A percentile compares a stretch with the other conserved stretches of the same genome.
Conservation (phyloP, 2,888 invertebrate genomes). For the Gasteruption jaculator region DNA sequence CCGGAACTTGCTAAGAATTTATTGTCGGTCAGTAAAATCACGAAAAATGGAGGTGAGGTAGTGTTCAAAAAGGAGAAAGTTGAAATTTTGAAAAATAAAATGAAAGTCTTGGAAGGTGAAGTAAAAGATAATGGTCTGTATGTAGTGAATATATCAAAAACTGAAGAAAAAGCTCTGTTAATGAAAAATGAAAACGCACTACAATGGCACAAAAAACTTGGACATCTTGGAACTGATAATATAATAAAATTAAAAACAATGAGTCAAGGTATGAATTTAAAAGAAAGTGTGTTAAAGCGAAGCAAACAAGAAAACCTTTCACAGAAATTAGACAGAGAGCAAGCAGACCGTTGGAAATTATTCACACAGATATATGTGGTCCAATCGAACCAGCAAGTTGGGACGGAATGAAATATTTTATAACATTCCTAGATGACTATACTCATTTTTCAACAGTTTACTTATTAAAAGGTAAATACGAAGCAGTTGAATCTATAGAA, state of each 20-base stretch:
- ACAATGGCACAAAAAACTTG: conserved; percentile 3
- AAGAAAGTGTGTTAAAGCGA: conserved; percentile 21
- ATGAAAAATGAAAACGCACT: neutral
- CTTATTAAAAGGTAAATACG: conserved; percentile 9
- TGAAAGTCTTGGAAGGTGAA: neutral
- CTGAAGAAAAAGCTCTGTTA: neutral
- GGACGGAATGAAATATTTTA: conserved; percentile 16
- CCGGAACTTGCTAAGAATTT: conserved; percentile 10
- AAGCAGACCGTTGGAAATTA: conserved; percentile 19
- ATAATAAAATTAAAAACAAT: conserved; percentile 1
- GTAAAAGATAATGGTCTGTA: neutral
- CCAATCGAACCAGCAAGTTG: conserved; percentile 26
- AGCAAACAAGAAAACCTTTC: conserved; percentile 17
- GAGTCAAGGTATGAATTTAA: conserved; percentile 4
- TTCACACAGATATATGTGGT: conserved; percentile 29
- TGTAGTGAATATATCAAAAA: neutral
- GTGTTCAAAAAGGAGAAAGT: conserved; percentile 2
- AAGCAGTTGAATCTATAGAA: conserved; percentile 8
- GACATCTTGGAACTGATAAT: neutral
- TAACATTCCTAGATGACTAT: conserved; percentile 13
- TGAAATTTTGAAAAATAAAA: neutral
- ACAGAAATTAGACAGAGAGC: conserved; percentile 17
- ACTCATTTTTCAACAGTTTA: conserved; percentile 5
- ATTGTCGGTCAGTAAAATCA: conserved; percentile 5
- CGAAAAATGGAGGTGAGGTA: conserved; percentile 6